A percentile compares a stretch with the other conserved stretches of the same genome.
phyloP scores from a whole-genome alignment of 2,888 invertebrate genomes.

The Acleris emargana region DNA sequence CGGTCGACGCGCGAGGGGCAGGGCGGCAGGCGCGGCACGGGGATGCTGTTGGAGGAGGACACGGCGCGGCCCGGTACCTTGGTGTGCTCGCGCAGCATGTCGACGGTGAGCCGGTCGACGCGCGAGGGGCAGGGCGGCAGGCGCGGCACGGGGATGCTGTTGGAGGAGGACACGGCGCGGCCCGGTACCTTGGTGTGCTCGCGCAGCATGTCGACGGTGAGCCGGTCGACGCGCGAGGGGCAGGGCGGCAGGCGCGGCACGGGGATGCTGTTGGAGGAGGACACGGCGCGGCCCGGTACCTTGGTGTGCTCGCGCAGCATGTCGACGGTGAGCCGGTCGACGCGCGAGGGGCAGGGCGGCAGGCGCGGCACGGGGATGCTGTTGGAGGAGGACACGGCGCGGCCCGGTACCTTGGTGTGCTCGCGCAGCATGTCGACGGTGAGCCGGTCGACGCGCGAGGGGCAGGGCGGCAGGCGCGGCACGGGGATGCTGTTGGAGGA shows the following conservation, averaged over 20 bases:
- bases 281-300: slow-evolving; percentile 90
- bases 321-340: slow-evolving; percentile 91
- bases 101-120: slow-evolving; percentile 91
- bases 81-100: slow-evolving; percentile 90
- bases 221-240: slow-evolving; percentile 90
- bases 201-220: slow-evolving; percentile 90
- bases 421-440: slow-evolving; percentile 92
- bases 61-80: slow-evolving; percentile 91
- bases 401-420: slow-evolving; percentile 90
- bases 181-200: slow-evolving; percentile 92
- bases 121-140: slow-evolving; percentile 90
- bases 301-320: slow-evolving; percentile 91
- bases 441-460: slow-evolving; percentile 90
- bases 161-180: slow-evolving; percentile 90
- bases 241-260: slow-evolving; percentile 91
- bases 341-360: slow-evolving; percentile 89
- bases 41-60: slow-evolving; percentile 89
- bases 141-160: slow-evolving; percentile 90
- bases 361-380: slow-evolving; percentile 90
- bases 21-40: slow-evolving; percentile 90
- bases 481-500: slow-evolving; percentile 90
- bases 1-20: slow-evolving; percentile 91
- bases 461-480: slow-evolving; percentile 90
- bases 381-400: slow-evolving; percentile 90
- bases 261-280: slow-evolving; percentile 89